Conservation (phyloP, 2,888 invertebrate genomes). For the Cosmia pyralina region DNA sequence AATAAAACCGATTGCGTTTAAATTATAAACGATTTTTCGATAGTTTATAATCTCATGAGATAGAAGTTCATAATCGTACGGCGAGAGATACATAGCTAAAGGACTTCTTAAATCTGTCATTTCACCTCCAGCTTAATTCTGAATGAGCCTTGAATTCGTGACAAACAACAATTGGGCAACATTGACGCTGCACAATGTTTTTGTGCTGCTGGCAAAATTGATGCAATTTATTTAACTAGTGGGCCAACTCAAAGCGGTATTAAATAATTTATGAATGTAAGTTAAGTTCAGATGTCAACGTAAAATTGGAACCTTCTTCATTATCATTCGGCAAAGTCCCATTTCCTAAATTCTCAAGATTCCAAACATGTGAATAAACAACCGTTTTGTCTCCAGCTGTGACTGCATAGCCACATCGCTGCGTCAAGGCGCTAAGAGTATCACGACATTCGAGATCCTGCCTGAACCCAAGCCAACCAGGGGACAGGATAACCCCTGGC, state of each 20-base stretch:
- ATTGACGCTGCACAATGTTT: neutral
- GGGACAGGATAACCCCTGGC: constrained; percentile 98
- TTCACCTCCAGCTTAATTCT: neutral
- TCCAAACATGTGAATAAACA: neutral
- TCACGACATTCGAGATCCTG: constrained; percentile 99
- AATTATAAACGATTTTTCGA: too few relatives aligned
- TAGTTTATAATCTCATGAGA: too few relatives aligned
- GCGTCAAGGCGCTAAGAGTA: constrained; percentile 97
- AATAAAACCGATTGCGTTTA: too few relatives aligned
- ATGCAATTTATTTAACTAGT: neutral
- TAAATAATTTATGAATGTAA: neutral
- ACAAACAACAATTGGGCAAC: neutral
- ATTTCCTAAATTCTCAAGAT: neutral
- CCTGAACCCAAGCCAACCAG: constrained; percentile 96
- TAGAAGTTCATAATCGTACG: too few relatives aligned
- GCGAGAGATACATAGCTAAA: neutral
- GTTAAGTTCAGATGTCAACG: neutral
- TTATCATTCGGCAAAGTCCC: neutral
- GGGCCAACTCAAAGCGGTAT: neutral
- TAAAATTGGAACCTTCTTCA: neutral
- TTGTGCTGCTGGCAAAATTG: neutral
- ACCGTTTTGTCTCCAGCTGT: constrained; percentile 87
- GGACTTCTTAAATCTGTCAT: neutral
- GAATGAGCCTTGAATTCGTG: neutral
- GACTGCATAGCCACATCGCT: constrained; percentile 99